Evolutionary conservation across 1,140 invertebrate species (phyloP).

Genomic region (Ridgeia piscesae): DNA sequence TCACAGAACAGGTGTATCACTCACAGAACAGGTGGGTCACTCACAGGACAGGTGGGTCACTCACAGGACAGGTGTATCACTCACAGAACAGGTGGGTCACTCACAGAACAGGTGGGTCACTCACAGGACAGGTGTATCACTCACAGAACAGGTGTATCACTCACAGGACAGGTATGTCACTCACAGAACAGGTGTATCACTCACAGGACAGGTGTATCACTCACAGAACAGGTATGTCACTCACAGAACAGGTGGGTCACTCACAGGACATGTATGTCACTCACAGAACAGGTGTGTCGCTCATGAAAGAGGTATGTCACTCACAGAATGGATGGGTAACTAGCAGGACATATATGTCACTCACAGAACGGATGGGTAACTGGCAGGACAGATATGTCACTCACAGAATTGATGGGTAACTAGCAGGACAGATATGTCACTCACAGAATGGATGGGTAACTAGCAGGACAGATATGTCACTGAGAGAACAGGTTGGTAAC

Average conservation of each 20-base stretch:
- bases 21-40: not conserved
- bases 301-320: not conserved
- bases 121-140: not conserved
- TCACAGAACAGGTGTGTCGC: conserved; percentile 65
- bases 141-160: too few relatives aligned
- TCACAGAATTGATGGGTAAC: too few relatives aligned
- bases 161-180: too few relatives aligned
- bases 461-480: conserved; percentile 65
- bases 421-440: too few relatives aligned
- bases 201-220: conserved; percentile 65
- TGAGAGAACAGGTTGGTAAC: not conserved
- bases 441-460: conserved; percentile 71
- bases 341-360: too few relatives aligned
- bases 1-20: conserved; percentile 65
- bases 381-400: not conserved
- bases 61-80: conserved; percentile 63
- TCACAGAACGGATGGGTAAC: conserved; percentile 65
- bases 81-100: conserved; percentile 71
- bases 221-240: not conserved
- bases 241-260: too few relatives aligned
- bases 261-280: too few relatives aligned
- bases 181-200: conserved; percentile 71
- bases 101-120: conserved; percentile 65
- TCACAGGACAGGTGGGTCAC: too few relatives aligned
- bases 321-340: too few relatives aligned